Percentiles rank a stretch among this genome's conserved stretches.
Evolutionary conservation across 2,113 vertebrate genomes (phyloP).

Genomic region (Edolisoma coerulescens): DNA sequence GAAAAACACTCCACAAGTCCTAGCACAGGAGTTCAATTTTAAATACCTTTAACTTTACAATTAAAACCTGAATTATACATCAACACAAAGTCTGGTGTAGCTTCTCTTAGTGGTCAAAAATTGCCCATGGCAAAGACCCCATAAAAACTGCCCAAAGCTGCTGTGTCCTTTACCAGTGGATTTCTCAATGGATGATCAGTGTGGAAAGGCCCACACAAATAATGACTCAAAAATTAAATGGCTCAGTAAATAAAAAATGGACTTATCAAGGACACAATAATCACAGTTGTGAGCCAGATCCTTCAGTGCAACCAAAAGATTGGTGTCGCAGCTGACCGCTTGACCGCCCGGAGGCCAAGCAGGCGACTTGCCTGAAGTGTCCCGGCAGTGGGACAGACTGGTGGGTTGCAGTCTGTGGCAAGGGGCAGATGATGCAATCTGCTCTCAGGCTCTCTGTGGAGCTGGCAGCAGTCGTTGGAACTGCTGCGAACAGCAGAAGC

Average conservation of each 20-base stretch:
- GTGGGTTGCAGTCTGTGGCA: too few relatives aligned
- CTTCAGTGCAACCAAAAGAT: background rate
- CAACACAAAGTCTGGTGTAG: background rate
- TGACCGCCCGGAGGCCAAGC: too few relatives aligned
- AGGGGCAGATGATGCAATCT: too few relatives aligned
- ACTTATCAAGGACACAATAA: slow-evolving; percentile 37
- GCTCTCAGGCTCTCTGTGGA: too few relatives aligned
- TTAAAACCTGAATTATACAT: background rate
- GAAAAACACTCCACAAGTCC: background rate
- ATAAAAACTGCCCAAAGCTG: background rate
- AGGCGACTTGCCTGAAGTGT: too few relatives aligned
- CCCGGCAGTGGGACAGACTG: too few relatives aligned
- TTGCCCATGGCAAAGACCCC: background rate
- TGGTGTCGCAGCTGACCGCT: too few relatives aligned
- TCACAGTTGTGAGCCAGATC: background rate
- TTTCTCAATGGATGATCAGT: background rate
- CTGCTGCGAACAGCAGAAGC: too few relatives aligned
- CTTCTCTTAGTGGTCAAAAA: background rate
- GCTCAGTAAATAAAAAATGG: slow-evolving; percentile 51
- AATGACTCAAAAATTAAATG: slow-evolving; percentile 26
- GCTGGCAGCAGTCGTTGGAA: too few relatives aligned
- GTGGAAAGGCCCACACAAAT: background rate
- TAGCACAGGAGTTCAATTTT: background rate
- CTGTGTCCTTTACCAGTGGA: background rate
- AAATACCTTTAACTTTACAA: background rate